phyloP scores from a whole-genome alignment of 2,113 vertebrate species.

The Macrotis lagotis region DNA sequence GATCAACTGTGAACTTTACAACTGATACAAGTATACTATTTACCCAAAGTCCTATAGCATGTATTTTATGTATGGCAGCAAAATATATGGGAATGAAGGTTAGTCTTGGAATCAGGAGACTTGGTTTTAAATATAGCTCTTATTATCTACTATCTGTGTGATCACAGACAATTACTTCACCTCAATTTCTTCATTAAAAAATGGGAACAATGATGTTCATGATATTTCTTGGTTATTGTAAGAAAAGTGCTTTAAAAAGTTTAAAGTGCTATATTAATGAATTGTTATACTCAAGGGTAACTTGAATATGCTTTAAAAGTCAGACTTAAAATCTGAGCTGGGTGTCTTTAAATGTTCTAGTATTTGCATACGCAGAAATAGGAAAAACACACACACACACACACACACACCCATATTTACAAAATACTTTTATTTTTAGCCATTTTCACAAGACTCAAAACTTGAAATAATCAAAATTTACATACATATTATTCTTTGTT shows the following conservation, averaged over 20 bases:
- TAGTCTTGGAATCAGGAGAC: neutral
- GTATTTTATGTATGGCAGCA: neutral
- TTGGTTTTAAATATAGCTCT: neutral
- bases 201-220: neutral
- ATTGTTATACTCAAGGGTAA: neutral
- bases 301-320: neutral
- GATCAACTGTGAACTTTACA: neutral
- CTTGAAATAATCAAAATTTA: constrained; percentile 22
- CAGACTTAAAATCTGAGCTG: neutral
- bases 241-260: constrained; percentile 18
- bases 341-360: neutral
- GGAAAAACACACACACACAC: neutral
- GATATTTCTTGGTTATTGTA: neutral
- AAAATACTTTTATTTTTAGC: constrained; percentile 13
- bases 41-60: neutral
- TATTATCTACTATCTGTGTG: neutral
- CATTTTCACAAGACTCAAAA: constrained; percentile 36
- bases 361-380: neutral
- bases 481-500: neutral
- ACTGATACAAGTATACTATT: neutral
- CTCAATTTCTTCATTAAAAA: constrained; percentile 38
- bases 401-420: neutral
- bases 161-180: neutral
- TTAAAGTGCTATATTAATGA: neutral
- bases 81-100: neutral